phyloP scores from a whole-genome alignment of 1,140 invertebrate genomes.

The Sarcophaga peregrina region DNA sequence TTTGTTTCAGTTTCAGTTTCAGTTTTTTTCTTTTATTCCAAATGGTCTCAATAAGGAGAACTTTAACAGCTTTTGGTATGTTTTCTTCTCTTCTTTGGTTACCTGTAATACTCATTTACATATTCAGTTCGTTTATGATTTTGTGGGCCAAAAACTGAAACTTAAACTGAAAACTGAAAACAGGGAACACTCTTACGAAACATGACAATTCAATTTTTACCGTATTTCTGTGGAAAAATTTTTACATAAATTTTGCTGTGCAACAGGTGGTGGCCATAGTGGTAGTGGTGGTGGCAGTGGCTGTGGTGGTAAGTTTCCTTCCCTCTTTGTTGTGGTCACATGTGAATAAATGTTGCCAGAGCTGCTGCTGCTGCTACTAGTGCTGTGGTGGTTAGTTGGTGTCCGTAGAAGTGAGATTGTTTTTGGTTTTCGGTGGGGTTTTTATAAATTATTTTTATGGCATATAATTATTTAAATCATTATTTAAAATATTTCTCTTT shows the following conservation, averaged over 20 bases:
- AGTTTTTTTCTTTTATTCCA: no score
- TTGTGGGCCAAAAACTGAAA: neutral
- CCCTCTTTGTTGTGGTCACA: neutral
- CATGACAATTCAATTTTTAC: conserved; percentile 21
- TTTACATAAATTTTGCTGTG: conserved; percentile 1
- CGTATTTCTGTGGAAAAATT: neutral
- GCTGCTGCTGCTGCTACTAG: no score
- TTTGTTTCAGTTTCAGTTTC: no score
- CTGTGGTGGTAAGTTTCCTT: neutral
- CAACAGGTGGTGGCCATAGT: neutral
- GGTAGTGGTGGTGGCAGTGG: neutral
- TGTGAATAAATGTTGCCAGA: no score
- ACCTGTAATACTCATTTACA: conserved; percentile 19
- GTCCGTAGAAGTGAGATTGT: no score
- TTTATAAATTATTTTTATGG: neutral
- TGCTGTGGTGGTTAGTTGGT: no score
- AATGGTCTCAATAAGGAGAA: no score
- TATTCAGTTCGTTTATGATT: neutral
- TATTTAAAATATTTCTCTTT: neutral
- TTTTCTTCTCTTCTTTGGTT: no score
- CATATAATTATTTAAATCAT: conserved; percentile 1
- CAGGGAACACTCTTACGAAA: neutral
- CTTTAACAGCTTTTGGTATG: neutral
- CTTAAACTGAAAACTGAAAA: neutral
- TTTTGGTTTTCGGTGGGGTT: neutral